phyloP scores from a whole-genome alignment of 92 coral and sea anemone genomes.

The Plumapathes pennacea region DNA sequence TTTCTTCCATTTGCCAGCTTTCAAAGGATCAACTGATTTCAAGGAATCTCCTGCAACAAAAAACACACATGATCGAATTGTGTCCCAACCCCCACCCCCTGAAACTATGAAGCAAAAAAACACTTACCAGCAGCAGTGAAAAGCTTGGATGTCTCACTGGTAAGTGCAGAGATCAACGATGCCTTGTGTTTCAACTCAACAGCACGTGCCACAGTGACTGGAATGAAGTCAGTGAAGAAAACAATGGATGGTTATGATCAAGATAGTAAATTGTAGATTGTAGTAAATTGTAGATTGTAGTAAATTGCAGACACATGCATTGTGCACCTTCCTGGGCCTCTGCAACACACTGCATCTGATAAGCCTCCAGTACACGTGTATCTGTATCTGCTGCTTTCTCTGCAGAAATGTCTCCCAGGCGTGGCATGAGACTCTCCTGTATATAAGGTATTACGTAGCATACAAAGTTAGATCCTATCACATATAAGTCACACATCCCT shows the following conservation, averaged over 20 bases:
- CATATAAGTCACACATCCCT: too few relatives aligned
- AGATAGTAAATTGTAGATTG: neutral
- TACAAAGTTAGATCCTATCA: too few relatives aligned
- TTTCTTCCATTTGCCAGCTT: constrained; percentile 98
- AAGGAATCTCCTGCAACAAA: constrained; percentile 69
- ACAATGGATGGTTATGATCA: neutral
- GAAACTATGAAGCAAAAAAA: neutral
- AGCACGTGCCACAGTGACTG: constrained; percentile 98
- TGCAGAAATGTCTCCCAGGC: constrained; percentile 79
- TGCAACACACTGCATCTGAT: constrained; percentile 96
- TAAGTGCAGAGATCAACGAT: constrained; percentile 81
- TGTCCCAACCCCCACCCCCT: too few relatives aligned
- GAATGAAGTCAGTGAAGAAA: neutral
- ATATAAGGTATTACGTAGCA: too few relatives aligned
- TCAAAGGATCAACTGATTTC: constrained; percentile 78
- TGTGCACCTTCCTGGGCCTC: constrained; percentile 94
- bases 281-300: too few relatives aligned
- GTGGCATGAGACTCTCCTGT: constrained; percentile 84
- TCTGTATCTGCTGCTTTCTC: constrained; percentile 96
- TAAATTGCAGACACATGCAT: neutral
- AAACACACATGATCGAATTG: constrained; percentile 1
- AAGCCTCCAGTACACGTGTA: constrained; percentile 83
- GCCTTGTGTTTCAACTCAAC: constrained; percentile 95
- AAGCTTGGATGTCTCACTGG: constrained; percentile 89
- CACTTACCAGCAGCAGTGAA: constrained; percentile 84